phyloP scores from a whole-genome alignment of 2,113 vertebrate species.

The Todiramphus saurophagus region DNA sequence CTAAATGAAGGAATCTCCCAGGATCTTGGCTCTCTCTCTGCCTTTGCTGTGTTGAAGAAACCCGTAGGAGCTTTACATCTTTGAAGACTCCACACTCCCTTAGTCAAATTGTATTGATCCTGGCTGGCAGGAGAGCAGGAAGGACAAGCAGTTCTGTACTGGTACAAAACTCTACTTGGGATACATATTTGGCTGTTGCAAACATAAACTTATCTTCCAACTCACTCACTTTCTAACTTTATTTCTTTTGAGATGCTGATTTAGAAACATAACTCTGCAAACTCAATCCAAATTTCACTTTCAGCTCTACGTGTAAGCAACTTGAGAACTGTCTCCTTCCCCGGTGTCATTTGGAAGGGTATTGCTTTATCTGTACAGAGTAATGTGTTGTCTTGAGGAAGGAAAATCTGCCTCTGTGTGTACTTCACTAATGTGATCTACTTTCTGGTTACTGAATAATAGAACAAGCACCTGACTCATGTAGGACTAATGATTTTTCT shows the following conservation, averaged over 20 bases:
- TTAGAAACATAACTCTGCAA: not conserved
- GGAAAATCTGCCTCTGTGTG: not conserved
- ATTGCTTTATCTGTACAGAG: not conserved
- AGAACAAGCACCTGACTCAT: slow-evolving; percentile 1
- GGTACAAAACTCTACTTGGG: not conserved
- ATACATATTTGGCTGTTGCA: not conserved
- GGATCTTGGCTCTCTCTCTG: not conserved
- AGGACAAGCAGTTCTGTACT: not conserved
- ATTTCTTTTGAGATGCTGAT: not conserved
- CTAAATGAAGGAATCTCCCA: not conserved
- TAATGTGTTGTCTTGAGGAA: not conserved
- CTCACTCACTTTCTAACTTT: not conserved
- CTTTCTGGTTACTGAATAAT: slow-evolving; percentile 35
- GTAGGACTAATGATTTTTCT: not conserved
- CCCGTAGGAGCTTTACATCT: not conserved
- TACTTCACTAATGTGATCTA: not conserved
- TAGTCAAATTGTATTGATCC: not conserved
- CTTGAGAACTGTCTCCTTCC: not conserved
- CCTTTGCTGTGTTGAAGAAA: not conserved
- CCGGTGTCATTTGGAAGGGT: not conserved
- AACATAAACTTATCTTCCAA: not conserved
- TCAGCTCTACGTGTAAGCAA: not conserved
- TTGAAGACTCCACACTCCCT: not conserved
- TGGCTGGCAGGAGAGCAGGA: not conserved
- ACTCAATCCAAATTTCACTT: not conserved